Conservation (phyloP, 2,113 vertebrate species). For the Ptyas mucosa region DNA sequence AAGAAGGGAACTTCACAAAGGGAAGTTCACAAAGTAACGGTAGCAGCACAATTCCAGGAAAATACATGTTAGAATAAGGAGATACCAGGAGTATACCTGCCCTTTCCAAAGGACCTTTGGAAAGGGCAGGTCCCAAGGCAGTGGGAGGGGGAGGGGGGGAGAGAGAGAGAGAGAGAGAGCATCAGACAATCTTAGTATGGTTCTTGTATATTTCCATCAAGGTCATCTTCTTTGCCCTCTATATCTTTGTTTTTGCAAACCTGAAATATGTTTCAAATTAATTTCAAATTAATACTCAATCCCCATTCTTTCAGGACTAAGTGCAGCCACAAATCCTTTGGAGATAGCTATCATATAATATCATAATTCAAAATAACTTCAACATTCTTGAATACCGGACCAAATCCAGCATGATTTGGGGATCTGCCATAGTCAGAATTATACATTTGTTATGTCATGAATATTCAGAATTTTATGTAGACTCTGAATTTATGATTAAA, state of each 20-base stretch:
- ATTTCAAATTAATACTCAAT: not conserved
- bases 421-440: not conserved
- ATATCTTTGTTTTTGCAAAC: slow-evolving; percentile 10
- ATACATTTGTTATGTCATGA: not conserved
- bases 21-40: not conserved
- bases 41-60: not conserved
- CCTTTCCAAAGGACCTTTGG: not conserved
- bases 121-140: no score
- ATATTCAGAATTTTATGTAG: not conserved
- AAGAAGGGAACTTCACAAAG: not conserved
- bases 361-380: not conserved
- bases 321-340: not conserved
- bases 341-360: not conserved
- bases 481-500: not conserved
- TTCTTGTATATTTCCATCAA: not conserved
- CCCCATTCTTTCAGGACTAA: not conserved
- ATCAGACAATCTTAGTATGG: not conserved
- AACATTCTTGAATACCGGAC: not conserved
- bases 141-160: no score
- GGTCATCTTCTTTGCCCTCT: not conserved
- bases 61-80: not conserved
- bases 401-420: not conserved
- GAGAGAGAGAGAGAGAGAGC: no score
- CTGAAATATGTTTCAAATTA: not conserved
- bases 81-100: not conserved